Evolutionary conservation across 2,797 vertebrate genomes (phyloP).

Genomic region (Falco columbarius): DNA sequence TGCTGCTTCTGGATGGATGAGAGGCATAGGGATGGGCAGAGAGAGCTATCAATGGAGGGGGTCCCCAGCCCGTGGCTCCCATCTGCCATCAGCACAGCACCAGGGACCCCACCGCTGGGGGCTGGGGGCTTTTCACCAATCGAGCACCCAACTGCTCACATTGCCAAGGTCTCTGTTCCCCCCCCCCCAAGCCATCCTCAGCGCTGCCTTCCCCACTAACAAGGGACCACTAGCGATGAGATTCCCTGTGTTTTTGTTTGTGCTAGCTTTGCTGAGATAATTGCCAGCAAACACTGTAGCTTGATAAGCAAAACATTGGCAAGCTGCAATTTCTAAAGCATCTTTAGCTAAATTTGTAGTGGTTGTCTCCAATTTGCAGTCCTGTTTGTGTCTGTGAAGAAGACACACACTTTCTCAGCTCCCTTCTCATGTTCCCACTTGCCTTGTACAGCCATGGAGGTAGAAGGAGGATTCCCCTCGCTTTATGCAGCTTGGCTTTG

Average conservation of each 20-base stretch:
- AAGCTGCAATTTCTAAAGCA: slow-evolving; percentile 61
- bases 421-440: slow-evolving; percentile 73
- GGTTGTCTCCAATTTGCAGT: slow-evolving; percentile 68
- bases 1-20: not conserved
- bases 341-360: slow-evolving; percentile 68
- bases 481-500: slow-evolving; percentile 76
- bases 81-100: not conserved
- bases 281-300: slow-evolving; percentile 22
- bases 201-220: accelerated
- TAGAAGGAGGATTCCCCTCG: slow-evolving; percentile 72
- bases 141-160: not conserved
- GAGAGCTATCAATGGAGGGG: not conserved
- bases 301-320: slow-evolving; percentile 60
- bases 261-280: not conserved
- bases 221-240: not conserved
- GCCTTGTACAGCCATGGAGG: slow-evolving; percentile 68
- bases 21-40: not conserved
- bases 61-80: not conserved
- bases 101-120: accelerated
- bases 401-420: slow-evolving; percentile 64
- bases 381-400: slow-evolving; percentile 72
- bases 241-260: not conserved
- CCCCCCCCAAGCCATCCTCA: not conserved
- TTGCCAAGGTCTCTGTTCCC: not conserved
- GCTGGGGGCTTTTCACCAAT: not conserved